Evolutionary conservation across 2,113 vertebrate genomes (phyloP), one percentile per base, ranked within the genome.

Genomic region (Tetrax tetrax): DNA sequence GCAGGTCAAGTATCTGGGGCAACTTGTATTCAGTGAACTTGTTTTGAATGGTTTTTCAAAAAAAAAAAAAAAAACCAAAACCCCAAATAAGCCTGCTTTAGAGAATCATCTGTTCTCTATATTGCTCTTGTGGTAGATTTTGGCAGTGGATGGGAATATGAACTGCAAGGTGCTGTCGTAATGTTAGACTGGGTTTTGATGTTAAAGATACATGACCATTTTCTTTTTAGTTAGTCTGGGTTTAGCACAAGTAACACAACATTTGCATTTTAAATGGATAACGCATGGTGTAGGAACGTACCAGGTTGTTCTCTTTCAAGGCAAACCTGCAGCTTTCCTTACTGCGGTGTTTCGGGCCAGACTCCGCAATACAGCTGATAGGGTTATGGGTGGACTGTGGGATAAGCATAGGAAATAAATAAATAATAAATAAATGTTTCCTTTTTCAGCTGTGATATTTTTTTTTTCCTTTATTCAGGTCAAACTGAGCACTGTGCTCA

Each of bases 131-230:
- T 56, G 43, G 29, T 64, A 12, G 28, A 15, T 66, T 71, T 90
- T 83, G 59, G 59, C 28, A 65, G 31, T n/a, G 53, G 47, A 20
- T n/a, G 18, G 17, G n/a, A 80, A 31, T 66, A 14, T 4, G 23
- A 61, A 15, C 20, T 80, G 57, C 38, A 56, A 22, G 24, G 10
- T 87, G 61, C 60, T 94, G 74, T 14, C 23, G 21, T 41, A 2
- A 13, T 4, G 23, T 64, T n/a, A 29, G 25, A 0, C 14, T 65
- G 60, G 10, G 6, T 5, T 60, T 72, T 88, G 61, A 8, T 38
- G 14, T 76, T 54, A 28, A 1, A 37, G 64, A 9, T 33, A 18
- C 13, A 14, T 0, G 0, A 47, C 82, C 1, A 3, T 24, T 51
- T 92, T 59, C 4, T 38, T 69, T 33, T 51, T 16, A 10, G 9